Evolutionary conservation across 2,113 vertebrate species (phyloP), one percentile per base, ranked within the genome.

Genomic region (Lichenostomus cassidix): DNA sequence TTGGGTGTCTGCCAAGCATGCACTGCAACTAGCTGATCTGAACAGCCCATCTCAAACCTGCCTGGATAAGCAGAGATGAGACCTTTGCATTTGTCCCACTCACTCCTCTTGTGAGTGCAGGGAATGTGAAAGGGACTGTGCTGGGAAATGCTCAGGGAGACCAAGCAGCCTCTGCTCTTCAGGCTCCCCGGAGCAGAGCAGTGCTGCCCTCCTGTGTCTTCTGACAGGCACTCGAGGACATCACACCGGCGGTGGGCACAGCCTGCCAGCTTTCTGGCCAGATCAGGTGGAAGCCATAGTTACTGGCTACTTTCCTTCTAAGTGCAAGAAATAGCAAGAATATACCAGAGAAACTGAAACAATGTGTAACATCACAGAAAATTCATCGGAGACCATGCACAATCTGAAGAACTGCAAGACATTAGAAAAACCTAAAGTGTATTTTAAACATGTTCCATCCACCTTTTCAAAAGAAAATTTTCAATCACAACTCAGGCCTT

Each of bases 181-280:
- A 14, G 53, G 73, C 12, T 55, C 39, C 52, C 28, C 7, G 22
- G 35, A 87, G 69, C 59, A 82, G 62, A 75, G 68, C 42, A 31
- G 59, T 60, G 62, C 93, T 93, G 86, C 77, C 77, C 92, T 93
- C 94, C 87, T 64, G 55, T 50, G 71, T 81, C 86, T 67, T 46
- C 31, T 5, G 7, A 28, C 25, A 12, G 46, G 17, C 27, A 29
- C 44, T 19, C 3, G 0, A 70, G 68, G 56, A 73, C 39, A 37
- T 10, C 23, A 31, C 2, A 2, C 6, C 71, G 52, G 9, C 5
- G 31, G 24, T 56, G 58, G 59, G 41, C 46, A 65, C 55, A 41
- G 76, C 79, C 10, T 21, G 17, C 4, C 75, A 67, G 24, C 31
- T 12, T 23, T 5, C 42, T 41, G 62, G 47, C 60, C 79, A 39